Conservation (phyloP, 2,113 vertebrate species). For the Furnarius figulus region DNA sequence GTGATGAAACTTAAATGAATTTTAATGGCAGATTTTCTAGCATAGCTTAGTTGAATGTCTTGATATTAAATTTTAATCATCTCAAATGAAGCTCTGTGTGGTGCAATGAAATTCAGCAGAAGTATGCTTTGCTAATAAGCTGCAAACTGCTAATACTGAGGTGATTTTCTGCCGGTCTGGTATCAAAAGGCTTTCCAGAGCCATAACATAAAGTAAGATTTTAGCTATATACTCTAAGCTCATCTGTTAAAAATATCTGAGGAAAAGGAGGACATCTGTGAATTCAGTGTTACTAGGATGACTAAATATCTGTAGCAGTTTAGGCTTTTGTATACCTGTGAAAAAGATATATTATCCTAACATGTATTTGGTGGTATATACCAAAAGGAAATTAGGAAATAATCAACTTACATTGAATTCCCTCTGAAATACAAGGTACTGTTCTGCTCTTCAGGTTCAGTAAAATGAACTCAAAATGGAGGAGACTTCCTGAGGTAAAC, state of each 20-base stretch:
- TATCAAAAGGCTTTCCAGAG: background rate
- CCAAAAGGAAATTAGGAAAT: background rate
- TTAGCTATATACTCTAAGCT: background rate
- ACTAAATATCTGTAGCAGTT: background rate
- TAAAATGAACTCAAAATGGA: background rate
- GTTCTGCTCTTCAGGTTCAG: background rate
- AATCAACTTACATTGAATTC: background rate
- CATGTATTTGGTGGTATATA: background rate
- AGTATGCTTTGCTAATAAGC: background rate
- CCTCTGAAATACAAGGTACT: background rate
- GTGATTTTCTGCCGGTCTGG: background rate
- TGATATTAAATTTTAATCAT: conserved; percentile 42
- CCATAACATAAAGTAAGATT: background rate
- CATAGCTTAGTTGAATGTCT: background rate
- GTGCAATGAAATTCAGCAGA: background rate
- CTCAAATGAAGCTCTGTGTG: background rate
- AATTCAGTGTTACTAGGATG: background rate
- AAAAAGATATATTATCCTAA: background rate
- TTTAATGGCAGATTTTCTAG: conserved; percentile 26
- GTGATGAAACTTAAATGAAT: conserved; percentile 27
- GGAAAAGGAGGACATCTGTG: background rate
- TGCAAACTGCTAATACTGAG: conserved; percentile 1
- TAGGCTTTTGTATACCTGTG: background rate
- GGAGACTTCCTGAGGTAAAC: background rate
- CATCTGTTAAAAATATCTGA: conserved; percentile 15